Percentiles rank a stretch among this genome's conserved stretches.
phyloP scores from a whole-genome alignment of 2,797 vertebrate species.

The Etheostoma nigrum region DNA sequence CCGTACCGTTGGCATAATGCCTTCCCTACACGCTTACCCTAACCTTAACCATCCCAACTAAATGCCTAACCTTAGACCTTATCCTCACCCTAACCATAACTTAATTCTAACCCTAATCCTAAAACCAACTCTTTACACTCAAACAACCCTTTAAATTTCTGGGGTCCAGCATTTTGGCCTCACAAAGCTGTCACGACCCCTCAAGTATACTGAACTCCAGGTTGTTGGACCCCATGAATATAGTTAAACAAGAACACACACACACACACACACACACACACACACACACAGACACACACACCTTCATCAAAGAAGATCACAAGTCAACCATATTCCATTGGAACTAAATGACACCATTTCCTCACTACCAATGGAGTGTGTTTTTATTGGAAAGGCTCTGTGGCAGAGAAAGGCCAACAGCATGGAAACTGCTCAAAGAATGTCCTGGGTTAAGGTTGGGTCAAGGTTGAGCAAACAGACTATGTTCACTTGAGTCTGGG shows the following conservation, averaged over 20 bases:
- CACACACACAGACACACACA: constrained; percentile 12
- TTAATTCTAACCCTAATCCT: too few species aligned
- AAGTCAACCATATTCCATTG: not conserved
- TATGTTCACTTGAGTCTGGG: not conserved
- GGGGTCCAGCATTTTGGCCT: too few species aligned
- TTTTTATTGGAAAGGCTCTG: not conserved
- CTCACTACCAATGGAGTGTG: not conserved
- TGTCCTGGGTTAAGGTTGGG: not conserved
- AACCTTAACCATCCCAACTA: too few species aligned
- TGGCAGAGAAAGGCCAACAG: not conserved
- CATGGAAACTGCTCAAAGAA: not conserved
- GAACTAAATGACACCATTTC: not conserved
- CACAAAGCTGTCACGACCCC: too few species aligned
- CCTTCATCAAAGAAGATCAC: not conserved
- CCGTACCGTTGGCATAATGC: too few species aligned
- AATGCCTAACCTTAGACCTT: too few species aligned
- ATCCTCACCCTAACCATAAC: too few species aligned
- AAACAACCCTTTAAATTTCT: too few species aligned
- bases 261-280: constrained; percentile 5
- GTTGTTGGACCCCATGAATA: too few species aligned
- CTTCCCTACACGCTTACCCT: too few species aligned
- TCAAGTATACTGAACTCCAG: too few species aligned
- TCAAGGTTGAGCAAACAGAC: not conserved
- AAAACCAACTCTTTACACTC: too few species aligned
- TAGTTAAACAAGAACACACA: not conserved